Percentiles rank a stretch among this genome's conserved stretches.
Conservation (phyloP, 2,113 vertebrate species). For the Anoura caudifer region DNA sequence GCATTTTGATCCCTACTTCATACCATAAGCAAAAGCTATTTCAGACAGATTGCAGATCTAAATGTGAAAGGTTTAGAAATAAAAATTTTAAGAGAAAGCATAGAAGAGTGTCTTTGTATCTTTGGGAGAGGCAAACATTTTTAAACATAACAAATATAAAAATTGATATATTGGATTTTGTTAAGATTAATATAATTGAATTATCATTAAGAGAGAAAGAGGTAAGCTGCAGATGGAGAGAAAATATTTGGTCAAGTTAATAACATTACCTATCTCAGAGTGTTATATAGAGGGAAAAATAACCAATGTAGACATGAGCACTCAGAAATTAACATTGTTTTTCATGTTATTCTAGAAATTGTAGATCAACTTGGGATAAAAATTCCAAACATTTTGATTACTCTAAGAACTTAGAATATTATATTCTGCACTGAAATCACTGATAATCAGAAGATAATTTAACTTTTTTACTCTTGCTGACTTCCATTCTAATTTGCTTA, state of each 20-base stretch:
- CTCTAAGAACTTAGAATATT: background rate
- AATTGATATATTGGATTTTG: background rate
- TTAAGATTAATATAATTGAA: background rate
- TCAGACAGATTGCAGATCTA: background rate
- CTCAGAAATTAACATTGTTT: background rate
- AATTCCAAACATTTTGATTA: background rate
- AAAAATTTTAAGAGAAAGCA: background rate
- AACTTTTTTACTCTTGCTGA: background rate
- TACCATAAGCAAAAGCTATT: background rate
- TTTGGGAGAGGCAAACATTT: background rate
- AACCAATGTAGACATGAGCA: background rate
- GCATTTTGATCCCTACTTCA: background rate
- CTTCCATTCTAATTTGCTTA: constrained; percentile 22
- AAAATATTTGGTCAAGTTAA: background rate
- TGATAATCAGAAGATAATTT: background rate
- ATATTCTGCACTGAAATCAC: background rate
- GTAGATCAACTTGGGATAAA: background rate
- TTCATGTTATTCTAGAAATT: background rate
- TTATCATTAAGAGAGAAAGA: background rate
- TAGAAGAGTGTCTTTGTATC: background rate
- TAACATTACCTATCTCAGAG: background rate
- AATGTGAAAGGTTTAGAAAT: background rate
- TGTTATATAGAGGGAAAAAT: background rate
- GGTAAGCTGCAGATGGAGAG: background rate
- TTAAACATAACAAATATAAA: background rate